Evolutionary conservation across 2,113 vertebrate genomes (phyloP), one percentile per base, ranked within the genome.

Genomic region (Apistogramma diplotaenia): DNA sequence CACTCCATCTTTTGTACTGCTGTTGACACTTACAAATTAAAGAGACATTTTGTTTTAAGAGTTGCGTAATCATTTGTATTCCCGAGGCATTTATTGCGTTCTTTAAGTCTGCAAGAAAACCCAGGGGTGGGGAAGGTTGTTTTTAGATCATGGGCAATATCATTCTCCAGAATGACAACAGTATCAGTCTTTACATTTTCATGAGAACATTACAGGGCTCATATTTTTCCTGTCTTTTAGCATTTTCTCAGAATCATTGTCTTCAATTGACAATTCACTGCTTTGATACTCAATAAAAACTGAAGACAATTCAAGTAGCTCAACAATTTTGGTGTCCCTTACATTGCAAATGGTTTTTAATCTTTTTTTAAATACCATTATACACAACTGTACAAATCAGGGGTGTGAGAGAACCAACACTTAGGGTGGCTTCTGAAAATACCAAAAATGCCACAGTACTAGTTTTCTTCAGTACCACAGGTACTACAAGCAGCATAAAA

Each of bases 1-100:
- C 98, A 99, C 98, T 99, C 97, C 97, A 99, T 99, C 97, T 99
- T 99, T 99, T 99, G 98, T 99, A 99, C 98, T 99, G 98, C 97
- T 99, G 97, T 99, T 97, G 97, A 99, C 98, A 99, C 98, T 99
- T 98, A 99, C 96, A 97, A 97, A 99, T 99, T 99, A 99, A 99
- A 99, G 97, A 99, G 96, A 97, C 96, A 97, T 99, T 99, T 99
- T 99, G 98, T 99, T 99, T 99, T 98, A 99, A 93, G 94, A 95
- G 82, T 89, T 89, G 92, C 87, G 94, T 93, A 43, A 78, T 87
- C 76, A 33, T 84, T 88, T 81, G 31, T 59, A n/a, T 70, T 82
- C 11, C 65, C 2, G 4, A 62, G 5, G 6, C 2, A 23, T 57
- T 70, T 6, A 11, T 62, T 13, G 2, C 5, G 70, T 70, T 23